Evolutionary conservation across 2,888 invertebrate species (phyloP).

Genomic region (Dolichopus griseipennis): DNA sequence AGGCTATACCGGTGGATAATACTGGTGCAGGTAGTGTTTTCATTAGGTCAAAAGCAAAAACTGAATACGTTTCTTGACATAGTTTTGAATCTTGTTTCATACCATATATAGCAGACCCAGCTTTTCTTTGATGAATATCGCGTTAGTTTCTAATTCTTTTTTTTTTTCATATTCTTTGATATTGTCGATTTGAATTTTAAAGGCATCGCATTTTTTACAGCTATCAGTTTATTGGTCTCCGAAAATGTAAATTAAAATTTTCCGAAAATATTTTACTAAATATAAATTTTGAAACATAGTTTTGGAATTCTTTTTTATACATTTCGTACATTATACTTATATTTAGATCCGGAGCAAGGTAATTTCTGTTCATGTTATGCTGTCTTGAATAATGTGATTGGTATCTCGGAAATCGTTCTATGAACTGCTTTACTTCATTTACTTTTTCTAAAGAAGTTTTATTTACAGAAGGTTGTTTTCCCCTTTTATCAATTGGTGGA

Average conservation of each 20-base stretch:
- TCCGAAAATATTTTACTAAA: conserved; percentile 21
- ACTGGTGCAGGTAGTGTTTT: too few relatives aligned
- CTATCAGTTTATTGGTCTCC: conserved; percentile 20
- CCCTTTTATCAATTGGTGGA: too few relatives aligned
- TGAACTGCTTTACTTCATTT: conserved; percentile 14
- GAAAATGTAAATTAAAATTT: conserved; percentile 22
- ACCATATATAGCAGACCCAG: conserved; percentile 21
- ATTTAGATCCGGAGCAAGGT: conserved; percentile 16
- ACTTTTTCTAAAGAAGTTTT: too few relatives aligned
- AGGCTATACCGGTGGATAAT: too few relatives aligned
- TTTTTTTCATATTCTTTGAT: conserved; percentile 14
- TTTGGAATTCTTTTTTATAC: conserved; percentile 5
- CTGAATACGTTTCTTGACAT: neutral
- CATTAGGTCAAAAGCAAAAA: too few relatives aligned
- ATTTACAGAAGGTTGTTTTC: too few relatives aligned
- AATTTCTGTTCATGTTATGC: conserved; percentile 18
- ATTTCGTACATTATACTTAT: conserved; percentile 15
- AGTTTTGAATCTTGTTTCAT: conserved; percentile 17
- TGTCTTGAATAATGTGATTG: conserved; percentile 18
- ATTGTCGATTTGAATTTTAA: conserved; percentile 18
- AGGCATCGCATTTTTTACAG: conserved; percentile 19
- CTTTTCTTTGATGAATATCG: conserved; percentile 20
- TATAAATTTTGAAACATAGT: conserved; percentile 14
- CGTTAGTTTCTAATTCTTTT: conserved; percentile 15
- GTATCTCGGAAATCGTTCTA: conserved; percentile 18